Percentiles rank a stretch among this genome's conserved stretches.
phyloP scores from a whole-genome alignment of 2,113 vertebrate species.

The Albula glossodonta region DNA sequence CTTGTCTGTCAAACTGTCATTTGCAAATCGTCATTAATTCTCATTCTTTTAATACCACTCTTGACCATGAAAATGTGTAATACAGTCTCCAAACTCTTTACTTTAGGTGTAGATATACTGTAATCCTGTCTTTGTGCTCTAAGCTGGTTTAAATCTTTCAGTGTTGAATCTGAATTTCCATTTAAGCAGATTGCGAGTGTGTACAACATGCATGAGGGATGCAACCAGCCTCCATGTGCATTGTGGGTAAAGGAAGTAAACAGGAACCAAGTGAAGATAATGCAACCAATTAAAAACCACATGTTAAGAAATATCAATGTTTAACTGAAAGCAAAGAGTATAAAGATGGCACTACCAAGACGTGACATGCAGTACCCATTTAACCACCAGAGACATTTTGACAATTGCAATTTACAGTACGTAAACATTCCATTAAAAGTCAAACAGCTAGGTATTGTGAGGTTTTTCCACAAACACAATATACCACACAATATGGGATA shows the following conservation, averaged over 20 bases:
- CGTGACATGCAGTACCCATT: neutral
- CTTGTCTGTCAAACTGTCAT: neutral
- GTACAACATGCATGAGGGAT: too few species aligned
- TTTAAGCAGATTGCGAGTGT: neutral
- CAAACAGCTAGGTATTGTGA: neutral
- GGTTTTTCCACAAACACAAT: too few species aligned
- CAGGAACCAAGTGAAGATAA: neutral
- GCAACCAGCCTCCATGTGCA: neutral
- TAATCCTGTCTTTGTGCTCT: neutral
- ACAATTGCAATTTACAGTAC: neutral
- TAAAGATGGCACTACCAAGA: neutral
- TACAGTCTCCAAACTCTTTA: neutral
- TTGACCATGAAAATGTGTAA: neutral
- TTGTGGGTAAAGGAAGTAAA: neutral
- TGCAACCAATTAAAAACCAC: too few species aligned
- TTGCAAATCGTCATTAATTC: neutral
- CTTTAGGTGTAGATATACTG: neutral
- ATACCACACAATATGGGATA: too few species aligned
- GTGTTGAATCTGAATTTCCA: neutral
- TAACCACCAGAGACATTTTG: neutral
- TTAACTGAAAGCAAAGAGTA: neutral
- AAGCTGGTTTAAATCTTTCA: neutral
- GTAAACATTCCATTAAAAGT: neutral
- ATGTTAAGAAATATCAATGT: neutral
- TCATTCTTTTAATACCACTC: neutral